Percentiles rank a stretch among this genome's conserved stretches.
Conservation (phyloP, 2,888 invertebrate species). For the Eremobia ochroleuca region DNA sequence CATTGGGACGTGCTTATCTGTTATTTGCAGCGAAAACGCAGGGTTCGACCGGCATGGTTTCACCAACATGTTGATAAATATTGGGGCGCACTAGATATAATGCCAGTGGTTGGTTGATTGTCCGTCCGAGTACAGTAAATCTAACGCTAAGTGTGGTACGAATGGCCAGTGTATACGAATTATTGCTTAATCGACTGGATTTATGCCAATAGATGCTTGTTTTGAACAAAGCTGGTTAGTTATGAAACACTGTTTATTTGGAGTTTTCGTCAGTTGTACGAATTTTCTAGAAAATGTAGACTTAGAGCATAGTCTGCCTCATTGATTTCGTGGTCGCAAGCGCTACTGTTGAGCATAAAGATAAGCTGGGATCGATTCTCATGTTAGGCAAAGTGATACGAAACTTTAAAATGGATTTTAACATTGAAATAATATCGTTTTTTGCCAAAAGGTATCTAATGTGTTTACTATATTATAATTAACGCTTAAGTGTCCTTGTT, state of each 20-base stretch:
- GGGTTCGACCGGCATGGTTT: conserved; percentile 76
- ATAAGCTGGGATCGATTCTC: too few relatives aligned
- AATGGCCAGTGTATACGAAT: conserved; percentile 67
- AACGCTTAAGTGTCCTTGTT: too few relatives aligned
- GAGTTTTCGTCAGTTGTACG: conserved; percentile 7
- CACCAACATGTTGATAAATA: conserved; percentile 86
- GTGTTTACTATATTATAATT: too few relatives aligned
- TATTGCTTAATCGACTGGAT: conserved; percentile 72
- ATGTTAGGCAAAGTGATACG: too few relatives aligned
- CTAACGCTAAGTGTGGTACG: conserved; percentile 68
- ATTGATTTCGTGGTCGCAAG: neutral
- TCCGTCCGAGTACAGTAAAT: conserved; percentile 68
- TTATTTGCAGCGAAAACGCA: conserved; percentile 85
- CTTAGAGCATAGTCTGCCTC: neutral
- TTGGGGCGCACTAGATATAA: conserved; percentile 75
- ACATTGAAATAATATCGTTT: too few relatives aligned
- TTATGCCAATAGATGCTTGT: conserved; percentile 59
- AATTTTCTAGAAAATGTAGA: neutral
- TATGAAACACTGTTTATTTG: conserved; percentile 41
- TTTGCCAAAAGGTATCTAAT: too few relatives aligned
- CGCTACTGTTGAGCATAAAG: neutral
- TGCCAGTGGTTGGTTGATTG: conserved; percentile 68
- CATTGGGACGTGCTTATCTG: conserved; percentile 88
- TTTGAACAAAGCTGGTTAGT: conserved; percentile 37
- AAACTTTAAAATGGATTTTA: too few relatives aligned